Evolutionary conservation across 2,113 vertebrate species (phyloP), one percentile per base, ranked within the genome.

Genomic region (Platanista minor): DNA sequence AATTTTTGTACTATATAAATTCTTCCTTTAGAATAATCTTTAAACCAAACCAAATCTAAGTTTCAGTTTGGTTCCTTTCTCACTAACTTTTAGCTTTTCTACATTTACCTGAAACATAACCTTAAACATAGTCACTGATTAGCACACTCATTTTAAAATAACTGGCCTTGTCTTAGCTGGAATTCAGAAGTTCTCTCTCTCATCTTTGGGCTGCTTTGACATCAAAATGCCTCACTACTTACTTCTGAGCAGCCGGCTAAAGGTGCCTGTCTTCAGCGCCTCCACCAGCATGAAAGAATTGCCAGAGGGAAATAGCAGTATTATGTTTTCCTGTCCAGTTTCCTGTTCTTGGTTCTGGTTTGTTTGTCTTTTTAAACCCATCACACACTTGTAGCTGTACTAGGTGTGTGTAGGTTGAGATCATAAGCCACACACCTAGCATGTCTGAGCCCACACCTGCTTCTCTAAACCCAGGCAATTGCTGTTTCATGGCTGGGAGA

Each of bases 1-100:
- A 72, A 80, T 67, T 81, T 85, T 81, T 23, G 17, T 43, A 43
- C 80, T 49, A n/a, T 21, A 33, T 36, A 75, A 27, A 54, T n/a
- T 52, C 46, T 90, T 12, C 57, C 86, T 59, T 67, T 54, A 43
- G 39, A 52, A 31, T n/a, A n/a, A 49, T 39, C 46, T 66, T 74
- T 59, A 87, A 69, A 52, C 5, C 72, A 87, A 69, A 52, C 5
- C 64, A 85, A 92, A 89, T 93, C 41, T 74, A 69, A 87, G 31
- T 23, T n/a, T 41, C 8, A 31, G 1, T 18, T 46, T 29, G 27
- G 0, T 74, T 61, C 8, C 12, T 92, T 91, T 94, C 54, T 31
- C 21, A 81, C 39, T 46, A 78, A 46, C 54, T 10, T 57, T 88
- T 59, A 33, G 4, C 77, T 88, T 62, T 90, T 64, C 46, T 57